Percentiles rank a stretch among this genome's conserved stretches.
Conservation (phyloP, 1,140 invertebrate species). For the Panagrolaimus sp. region DNA sequence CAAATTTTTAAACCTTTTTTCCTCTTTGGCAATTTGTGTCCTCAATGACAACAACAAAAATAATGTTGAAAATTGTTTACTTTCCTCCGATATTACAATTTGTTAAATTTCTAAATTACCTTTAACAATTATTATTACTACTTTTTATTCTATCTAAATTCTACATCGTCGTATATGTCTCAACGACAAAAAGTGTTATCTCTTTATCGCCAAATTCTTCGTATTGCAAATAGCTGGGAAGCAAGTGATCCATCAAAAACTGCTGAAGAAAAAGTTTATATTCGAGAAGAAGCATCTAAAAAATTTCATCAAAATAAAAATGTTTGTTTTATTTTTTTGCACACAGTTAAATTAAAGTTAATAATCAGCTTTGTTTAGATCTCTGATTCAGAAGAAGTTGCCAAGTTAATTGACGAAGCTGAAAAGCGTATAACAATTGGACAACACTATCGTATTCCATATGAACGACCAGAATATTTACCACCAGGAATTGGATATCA, state of each 20-base stretch:
- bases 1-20: too few relatives aligned
- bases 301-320: slow-evolving; percentile 27
- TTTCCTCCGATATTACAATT: too few relatives aligned
- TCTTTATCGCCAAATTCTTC: slow-evolving; percentile 27
- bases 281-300: slow-evolving; percentile 20
- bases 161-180: not conserved
- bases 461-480: slow-evolving; percentile 30
- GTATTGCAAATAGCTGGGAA: slow-evolving; percentile 24
- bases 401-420: slow-evolving; percentile 25
- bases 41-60: too few relatives aligned
- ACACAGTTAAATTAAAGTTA: too few relatives aligned
- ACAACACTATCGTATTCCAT: slow-evolving; percentile 28
- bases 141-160: too few relatives aligned
- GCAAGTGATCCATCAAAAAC: slow-evolving; percentile 27
- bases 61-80: too few relatives aligned
- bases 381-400: not conserved
- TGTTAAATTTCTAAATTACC: too few relatives aligned
- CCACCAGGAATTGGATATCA: slow-evolving; percentile 20
- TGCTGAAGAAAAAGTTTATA: slow-evolving; percentile 23
- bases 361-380: too few relatives aligned
- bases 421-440: slow-evolving; percentile 25
- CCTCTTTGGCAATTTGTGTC: too few relatives aligned
- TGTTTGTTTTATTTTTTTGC: slow-evolving; percentile 13
- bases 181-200: slow-evolving; percentile 16
- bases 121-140: too few relatives aligned